A percentile compares a stretch with the other conserved stretches of the same genome.
Conservation (phyloP, 2,888 invertebrate species). For the Trilocha varians region DNA sequence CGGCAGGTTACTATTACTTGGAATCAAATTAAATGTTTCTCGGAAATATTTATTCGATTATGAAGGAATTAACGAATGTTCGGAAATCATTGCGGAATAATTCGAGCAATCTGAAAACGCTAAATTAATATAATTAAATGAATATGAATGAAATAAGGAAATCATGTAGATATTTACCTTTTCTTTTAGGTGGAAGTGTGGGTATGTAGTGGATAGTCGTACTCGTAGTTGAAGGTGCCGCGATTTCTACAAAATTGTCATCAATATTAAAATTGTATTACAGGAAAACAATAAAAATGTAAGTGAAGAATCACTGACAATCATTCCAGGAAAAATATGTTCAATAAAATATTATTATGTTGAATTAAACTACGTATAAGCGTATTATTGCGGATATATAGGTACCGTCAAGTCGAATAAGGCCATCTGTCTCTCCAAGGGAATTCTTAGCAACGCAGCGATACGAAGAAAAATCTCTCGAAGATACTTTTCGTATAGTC, state of each 20-base stretch:
- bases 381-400: not conserved
- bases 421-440: constrained; percentile 90
- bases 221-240: constrained; percentile 84
- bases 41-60: not conserved
- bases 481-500: constrained; percentile 86
- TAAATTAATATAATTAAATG: not conserved
- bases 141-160: not conserved
- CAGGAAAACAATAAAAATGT: not conserved
- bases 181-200: constrained; percentile 75
- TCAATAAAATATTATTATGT: not conserved
- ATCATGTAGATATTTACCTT: constrained; percentile 68
- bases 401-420: constrained; percentile 90
- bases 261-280: too few species aligned
- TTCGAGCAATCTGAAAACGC: too few species aligned
- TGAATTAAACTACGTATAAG: not conserved
- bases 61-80: not conserved
- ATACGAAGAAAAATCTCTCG: constrained; percentile 89
- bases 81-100: not conserved
- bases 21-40: not conserved
- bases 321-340: not conserved
- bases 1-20: constrained; percentile 5
- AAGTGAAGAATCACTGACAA: not conserved
- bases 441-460: constrained; percentile 94
- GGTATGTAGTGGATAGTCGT: constrained; percentile 70
- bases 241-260: constrained; percentile 85